Evolutionary conservation across 2,797 vertebrate genomes (phyloP), one percentile per base, ranked within the genome.

Genomic region (Dicrostonyx torquatus): DNA sequence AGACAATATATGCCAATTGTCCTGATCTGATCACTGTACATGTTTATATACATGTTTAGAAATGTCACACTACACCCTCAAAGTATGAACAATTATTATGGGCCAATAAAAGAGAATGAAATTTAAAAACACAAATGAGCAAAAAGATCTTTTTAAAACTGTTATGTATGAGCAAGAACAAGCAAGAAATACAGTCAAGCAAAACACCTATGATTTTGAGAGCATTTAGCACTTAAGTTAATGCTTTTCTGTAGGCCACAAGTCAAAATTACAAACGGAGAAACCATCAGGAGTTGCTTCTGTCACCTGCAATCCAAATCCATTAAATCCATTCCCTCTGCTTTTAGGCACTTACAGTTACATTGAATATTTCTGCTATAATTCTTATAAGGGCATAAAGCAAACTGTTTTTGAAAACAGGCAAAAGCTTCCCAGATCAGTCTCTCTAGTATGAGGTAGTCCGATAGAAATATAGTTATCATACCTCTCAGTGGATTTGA

Each of bases 181-280:
- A 83, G 45, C 45, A 92, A 55, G 66, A 34, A 93, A 31, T 60
- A 34, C n/a, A 70, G 24, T 80, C 24, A 93, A 95, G 94, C 31
- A 43, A 85, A 89, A 80, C 66, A 72, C 76, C 29, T 64, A 87
- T 82, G 78, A 79, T 62, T 89, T 87, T 93, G 66, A 96, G 43
- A 88, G 60, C 85, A 72, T 94, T 90, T 92, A 91, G 64, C 64
- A 86, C 43, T 85, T 94, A 94, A 84, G 85, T 93, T 91, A 95
- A 90, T 87, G 82, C 31, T 40, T 90, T 94, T 26, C 87, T 62
- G 17, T 90, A 68, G 24, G 83, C 93, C 68, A 68, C 34, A 90
- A 93, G 94, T 92, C 91, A 92, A 91, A 87, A 80, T 84, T 77
- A 85, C 82, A 92, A 87, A 68, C 58, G 62, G 70, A 94, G 84